phyloP scores from a whole-genome alignment of 2,888 invertebrate genomes.

The Nephrotoma guestfalica region DNA sequence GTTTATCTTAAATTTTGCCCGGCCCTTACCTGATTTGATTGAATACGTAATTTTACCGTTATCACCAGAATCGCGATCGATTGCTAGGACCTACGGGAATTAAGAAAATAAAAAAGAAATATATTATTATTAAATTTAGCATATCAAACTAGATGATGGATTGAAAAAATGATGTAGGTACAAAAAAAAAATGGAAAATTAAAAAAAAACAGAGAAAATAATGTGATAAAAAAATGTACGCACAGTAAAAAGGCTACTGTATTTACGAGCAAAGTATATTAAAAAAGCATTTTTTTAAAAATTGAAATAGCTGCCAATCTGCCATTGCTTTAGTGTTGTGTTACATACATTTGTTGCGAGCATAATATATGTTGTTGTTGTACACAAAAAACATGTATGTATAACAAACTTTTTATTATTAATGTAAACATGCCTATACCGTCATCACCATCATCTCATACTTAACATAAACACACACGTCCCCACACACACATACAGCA shows the following conservation, averaged over 20 bases:
- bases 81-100: constrained; percentile 53
- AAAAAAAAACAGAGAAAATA: not conserved
- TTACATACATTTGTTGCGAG: not conserved
- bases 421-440: not conserved
- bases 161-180: not conserved
- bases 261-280: not conserved
- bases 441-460: not conserved
- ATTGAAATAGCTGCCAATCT: not conserved
- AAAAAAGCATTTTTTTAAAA: not conserved
- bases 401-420: not conserved
- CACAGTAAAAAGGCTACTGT: not conserved
- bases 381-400: not conserved
- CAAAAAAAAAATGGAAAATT: not conserved
- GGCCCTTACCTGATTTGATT: constrained; percentile 61
- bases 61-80: constrained; percentile 65
- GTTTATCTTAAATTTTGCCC: constrained; percentile 70
- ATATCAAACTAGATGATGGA: not conserved
- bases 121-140: not conserved
- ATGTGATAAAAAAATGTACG: not conserved
- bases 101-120: constrained; percentile 7
- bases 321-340: not conserved
- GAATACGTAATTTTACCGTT: constrained; percentile 76
- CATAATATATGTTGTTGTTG: not conserved
- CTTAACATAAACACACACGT: not conserved
- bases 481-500: not conserved